Conservation (phyloP, 2,888 invertebrate species). For the Malthinus flaveolus region DNA sequence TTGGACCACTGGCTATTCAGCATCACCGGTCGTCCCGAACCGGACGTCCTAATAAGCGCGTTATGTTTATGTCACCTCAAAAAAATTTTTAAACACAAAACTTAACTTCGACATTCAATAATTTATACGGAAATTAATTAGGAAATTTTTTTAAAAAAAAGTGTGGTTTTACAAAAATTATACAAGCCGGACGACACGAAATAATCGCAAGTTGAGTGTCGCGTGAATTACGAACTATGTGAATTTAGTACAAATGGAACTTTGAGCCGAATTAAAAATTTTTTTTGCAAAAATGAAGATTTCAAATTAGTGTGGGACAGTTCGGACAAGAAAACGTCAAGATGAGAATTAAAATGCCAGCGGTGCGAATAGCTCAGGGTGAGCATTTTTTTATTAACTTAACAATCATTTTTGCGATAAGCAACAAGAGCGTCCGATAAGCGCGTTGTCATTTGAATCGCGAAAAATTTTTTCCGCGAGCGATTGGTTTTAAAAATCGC, state of each 20-base stretch:
- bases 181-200: not conserved
- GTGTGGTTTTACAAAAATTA: not conserved
- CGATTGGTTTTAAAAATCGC: conserved; percentile 28
- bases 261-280: conserved; percentile 10
- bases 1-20: conserved; percentile 55
- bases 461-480: conserved; percentile 15
- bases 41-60: conserved; percentile 30
- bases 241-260: conserved; percentile 8
- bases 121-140: not conserved
- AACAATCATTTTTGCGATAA: not conserved
- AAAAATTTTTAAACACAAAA: not conserved
- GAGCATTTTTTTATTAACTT: conserved; percentile 51
- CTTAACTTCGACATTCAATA: conserved; percentile 1
- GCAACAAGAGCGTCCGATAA: not conserved
- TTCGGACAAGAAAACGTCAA: conserved; percentile 56
- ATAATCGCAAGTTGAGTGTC: not conserved
- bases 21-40: conserved; percentile 47
- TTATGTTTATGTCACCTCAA: conserved; percentile 20
- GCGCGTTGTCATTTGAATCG: conserved; percentile 1
- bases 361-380: conserved; percentile 96
- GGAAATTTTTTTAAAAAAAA: not conserved
- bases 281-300: conserved; percentile 11
- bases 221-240: not conserved
- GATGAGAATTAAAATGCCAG: conserved; percentile 98
- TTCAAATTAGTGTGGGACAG: conserved; percentile 13